Conservation (phyloP, 2,888 invertebrate species). For the Orchesella flavescens region DNA sequence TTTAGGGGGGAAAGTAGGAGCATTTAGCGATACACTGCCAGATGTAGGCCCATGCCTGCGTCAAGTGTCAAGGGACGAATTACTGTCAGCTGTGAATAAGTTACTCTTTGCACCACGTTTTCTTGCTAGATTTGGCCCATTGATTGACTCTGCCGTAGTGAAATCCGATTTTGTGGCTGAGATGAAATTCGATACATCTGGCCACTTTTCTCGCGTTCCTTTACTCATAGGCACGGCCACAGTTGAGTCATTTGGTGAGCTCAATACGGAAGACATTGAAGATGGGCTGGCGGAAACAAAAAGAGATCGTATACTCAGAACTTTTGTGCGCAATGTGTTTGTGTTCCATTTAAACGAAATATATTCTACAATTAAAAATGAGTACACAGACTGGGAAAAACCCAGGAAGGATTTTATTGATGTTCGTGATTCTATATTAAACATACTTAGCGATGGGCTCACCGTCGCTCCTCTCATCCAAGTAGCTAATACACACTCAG, state of each 20-base stretch:
- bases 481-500: constrained; percentile 78
- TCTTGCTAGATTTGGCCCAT: constrained; percentile 70
- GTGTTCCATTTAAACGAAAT: constrained; percentile 91
- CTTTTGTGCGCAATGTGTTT: constrained; percentile 90
- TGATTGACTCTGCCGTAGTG: constrained; percentile 71
- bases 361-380: constrained; percentile 88
- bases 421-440: constrained; percentile 90
- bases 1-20: constrained; percentile 42
- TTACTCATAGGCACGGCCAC: constrained; percentile 70
- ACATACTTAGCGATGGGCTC: constrained; percentile 88
- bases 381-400: constrained; percentile 92
- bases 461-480: constrained; percentile 81
- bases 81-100: constrained; percentile 68
- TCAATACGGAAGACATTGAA: constrained; percentile 72
- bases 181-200: constrained; percentile 70
- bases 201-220: constrained; percentile 70
- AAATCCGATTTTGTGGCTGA: constrained; percentile 71
- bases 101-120: constrained; percentile 70
- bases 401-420: constrained; percentile 92
- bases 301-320: constrained; percentile 82
- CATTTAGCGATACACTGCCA: constrained; percentile 62
- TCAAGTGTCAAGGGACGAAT: constrained; percentile 68
- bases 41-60: constrained; percentile 71
- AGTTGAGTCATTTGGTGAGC: constrained; percentile 71
- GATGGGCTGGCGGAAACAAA: constrained; percentile 70